A percentile compares a stretch with the other conserved stretches of the same genome.
phyloP scores from a whole-genome alignment of 2,113 vertebrate species.

The Theristicus caerulescens region DNA sequence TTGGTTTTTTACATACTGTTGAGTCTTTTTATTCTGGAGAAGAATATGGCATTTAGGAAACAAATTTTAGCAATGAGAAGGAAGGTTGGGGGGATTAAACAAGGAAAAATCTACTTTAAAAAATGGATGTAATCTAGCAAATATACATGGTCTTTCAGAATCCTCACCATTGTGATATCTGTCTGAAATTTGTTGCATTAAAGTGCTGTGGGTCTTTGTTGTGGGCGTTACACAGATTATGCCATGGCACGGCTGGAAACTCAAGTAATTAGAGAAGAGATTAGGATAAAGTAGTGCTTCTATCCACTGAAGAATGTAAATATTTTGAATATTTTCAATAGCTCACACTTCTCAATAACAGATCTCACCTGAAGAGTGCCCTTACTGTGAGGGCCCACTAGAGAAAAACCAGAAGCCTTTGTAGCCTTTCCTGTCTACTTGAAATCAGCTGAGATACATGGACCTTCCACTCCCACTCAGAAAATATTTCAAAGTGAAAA shows the following conservation, averaged over 20 bases:
- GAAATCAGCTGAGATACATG: not conserved
- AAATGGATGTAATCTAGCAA: not conserved
- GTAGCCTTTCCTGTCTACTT: not conserved
- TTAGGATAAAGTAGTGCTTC: constrained; percentile 49
- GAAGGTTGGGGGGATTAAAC: not conserved
- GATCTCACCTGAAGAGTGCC: constrained; percentile 37
- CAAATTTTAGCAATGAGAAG: not conserved
- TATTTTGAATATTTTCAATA: constrained; percentile 65
- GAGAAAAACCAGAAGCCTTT: not conserved
- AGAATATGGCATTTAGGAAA: not conserved
- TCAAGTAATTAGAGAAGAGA: constrained; percentile 54
- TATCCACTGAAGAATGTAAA: constrained; percentile 63
- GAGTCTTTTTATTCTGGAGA: not conserved
- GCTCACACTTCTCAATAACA: constrained; percentile 39
- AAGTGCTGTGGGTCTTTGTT: not conserved
- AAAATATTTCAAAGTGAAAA: not conserved
- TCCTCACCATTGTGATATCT: not conserved
- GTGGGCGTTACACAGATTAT: not conserved
- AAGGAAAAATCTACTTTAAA: not conserved
- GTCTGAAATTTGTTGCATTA: not conserved
- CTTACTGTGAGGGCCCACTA: not conserved
- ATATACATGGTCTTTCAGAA: not conserved
- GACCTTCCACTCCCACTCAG: not conserved
- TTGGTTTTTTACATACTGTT: not conserved
- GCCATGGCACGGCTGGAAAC: not conserved